Evolutionary conservation across 37 sponge, comb jelly and placozoan species (phyloP).

Genomic region (Aphrocallistes beatrix): DNA sequence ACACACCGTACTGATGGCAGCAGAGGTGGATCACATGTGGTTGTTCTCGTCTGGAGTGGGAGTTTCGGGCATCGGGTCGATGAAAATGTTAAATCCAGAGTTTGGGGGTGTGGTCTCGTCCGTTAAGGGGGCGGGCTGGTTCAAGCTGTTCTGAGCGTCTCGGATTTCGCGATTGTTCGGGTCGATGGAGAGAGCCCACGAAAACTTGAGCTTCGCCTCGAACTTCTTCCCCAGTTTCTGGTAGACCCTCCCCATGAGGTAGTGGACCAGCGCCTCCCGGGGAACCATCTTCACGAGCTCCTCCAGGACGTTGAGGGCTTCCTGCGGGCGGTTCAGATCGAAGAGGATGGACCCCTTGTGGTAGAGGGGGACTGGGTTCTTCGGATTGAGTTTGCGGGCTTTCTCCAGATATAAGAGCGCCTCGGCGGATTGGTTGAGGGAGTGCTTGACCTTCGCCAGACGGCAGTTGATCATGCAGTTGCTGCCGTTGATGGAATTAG

Average conservation of each 20-base stretch:
- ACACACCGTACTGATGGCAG: too few species aligned
- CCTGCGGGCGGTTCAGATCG: slow-evolving; percentile 23
- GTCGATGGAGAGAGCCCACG: not conserved
- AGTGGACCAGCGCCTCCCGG: slow-evolving; percentile 61
- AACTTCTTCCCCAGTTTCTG: too few species aligned
- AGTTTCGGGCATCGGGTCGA: not conserved
- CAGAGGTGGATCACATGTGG: not conserved
- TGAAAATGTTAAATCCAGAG: not conserved
- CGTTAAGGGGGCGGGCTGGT: not conserved
- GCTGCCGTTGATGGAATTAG: slow-evolving; percentile 57
- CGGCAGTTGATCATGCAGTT: slow-evolving; percentile 58
- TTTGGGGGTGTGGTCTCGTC: not conserved
- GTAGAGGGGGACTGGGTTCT: slow-evolving; percentile 21
- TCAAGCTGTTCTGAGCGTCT: not conserved
- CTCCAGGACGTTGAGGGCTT: slow-evolving; percentile 58
- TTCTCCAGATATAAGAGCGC: slow-evolving; percentile 44
- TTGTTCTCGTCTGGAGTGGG: not conserved
- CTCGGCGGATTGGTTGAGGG: not conserved
- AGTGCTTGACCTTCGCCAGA: slow-evolving; percentile 59
- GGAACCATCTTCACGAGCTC: slow-evolving; percentile 42
- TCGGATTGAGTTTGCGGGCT: slow-evolving; percentile 35
- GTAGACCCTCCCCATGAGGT: slow-evolving; percentile 76
- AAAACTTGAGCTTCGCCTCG: not conserved
- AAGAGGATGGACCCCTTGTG: slow-evolving; percentile 2
- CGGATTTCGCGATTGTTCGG: not conserved